A percentile compares a stretch with the other conserved stretches of the same genome.
Evolutionary conservation across 1,140 invertebrate species (phyloP).

Genomic region (Bombus superbus): DNA sequence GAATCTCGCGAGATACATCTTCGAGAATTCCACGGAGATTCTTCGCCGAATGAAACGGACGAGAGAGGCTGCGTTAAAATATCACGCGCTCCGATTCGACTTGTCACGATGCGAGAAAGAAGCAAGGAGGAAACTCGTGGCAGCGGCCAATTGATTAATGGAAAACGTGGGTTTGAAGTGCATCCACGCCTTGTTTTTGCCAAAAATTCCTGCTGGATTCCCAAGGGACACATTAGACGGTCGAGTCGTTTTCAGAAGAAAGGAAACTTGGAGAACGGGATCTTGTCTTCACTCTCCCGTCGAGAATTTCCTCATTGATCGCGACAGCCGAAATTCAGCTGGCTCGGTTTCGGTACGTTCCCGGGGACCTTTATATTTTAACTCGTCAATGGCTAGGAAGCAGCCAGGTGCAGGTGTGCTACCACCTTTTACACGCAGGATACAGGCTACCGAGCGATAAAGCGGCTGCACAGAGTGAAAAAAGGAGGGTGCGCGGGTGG

Average conservation of each 20-base stretch:
- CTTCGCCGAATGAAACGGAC: background rate
- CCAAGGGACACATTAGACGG: constrained; percentile 50
- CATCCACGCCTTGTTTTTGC: constrained; percentile 21
- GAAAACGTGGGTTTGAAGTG: too few species aligned
- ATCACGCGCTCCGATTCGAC: constrained; percentile 6
- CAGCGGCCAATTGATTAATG: background rate
- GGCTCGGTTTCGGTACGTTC: constrained; percentile 56
- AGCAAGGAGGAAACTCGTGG: background rate
- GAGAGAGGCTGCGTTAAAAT: constrained; percentile 45
- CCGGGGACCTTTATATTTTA: constrained; percentile 75
- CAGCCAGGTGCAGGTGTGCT: constrained; percentile 74
- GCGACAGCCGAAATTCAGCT: constrained; percentile 73
- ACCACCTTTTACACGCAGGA: constrained; percentile 53
- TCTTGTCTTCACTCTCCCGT: constrained; percentile 14
- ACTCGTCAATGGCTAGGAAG: constrained; percentile 72
- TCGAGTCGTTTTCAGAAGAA: constrained; percentile 48
- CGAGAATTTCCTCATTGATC: constrained; percentile 54
- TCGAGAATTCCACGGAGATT: background rate
- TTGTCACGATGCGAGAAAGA: background rate
- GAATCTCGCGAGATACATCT: constrained; percentile 15
- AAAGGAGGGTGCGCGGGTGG: constrained; percentile 32
- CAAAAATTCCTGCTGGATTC: constrained; percentile 27
- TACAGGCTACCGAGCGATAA: constrained; percentile 41
- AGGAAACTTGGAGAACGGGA: constrained; percentile 24
- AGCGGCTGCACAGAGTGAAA: constrained; percentile 24